Base-by-base conservation (phyloP, 2,113 vertebrate species). In the Protobothrops flavoviridis region DNA sequence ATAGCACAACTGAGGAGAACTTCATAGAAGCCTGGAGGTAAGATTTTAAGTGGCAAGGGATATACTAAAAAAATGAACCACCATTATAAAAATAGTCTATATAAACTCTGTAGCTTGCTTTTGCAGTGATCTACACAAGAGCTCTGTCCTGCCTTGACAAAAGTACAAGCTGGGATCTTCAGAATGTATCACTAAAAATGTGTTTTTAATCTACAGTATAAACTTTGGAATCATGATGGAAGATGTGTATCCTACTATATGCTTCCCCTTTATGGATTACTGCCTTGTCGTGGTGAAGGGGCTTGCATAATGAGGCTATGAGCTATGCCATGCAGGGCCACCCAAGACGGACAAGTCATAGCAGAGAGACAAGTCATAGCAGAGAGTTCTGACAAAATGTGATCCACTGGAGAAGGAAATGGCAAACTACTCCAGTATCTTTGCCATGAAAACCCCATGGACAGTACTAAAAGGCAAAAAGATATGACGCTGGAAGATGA, bases 1-100 rank as follows among this genome's bases (percentile, higher is more conserved):
- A 91, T 87, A 86, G 85, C 0, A 45, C 94, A 81, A 94, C 98
- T 1, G 94, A 95, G 33, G 97, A 97, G 9, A 91, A 91, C 94
- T 98, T 98, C 96, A 95, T 97, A 91, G 96, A 98, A 95, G 39
- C 96, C 87, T 97, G 98, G 98, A 98, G 98, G 98, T 98, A 96
- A 91, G 26, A 33, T 43, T n/a, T 45, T 86, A 8, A 0, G n/a
- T 39, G 39, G 0, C 90, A 5, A 59, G 91, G 89, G 3, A 52
- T 24, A 69, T 7, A 92, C 92, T 23, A 52, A 9, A 92, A 94
- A 94, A 55, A 88, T 92, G 23, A 74, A 33, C 23, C 17, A 43
- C 33, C 7, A 59, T 59, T 90, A 90, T 69, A 85, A 94, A 53
- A 9, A 21, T 0, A 48, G 88, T 91, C 50, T 59, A 85, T 88